Percentiles rank a stretch among this genome's conserved stretches.
Evolutionary conservation across 1,140 invertebrate species (phyloP).

Genomic region (Ceratitis capitata): DNA sequence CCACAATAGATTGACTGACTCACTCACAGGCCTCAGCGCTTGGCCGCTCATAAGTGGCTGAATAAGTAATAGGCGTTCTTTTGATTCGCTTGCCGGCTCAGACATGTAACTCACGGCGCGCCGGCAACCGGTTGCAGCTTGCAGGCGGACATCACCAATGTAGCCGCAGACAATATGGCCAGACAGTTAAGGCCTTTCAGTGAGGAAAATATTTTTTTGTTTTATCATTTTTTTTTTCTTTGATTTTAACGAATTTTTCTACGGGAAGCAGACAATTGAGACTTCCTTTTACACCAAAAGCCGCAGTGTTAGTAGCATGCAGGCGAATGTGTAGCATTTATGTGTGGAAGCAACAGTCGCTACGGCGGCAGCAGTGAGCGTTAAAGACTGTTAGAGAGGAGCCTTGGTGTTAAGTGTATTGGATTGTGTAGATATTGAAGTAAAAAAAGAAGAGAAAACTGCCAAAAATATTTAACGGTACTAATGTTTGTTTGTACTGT

Average conservation of each 20-base stretch:
- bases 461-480: no score
- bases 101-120: not conserved
- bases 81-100: not conserved
- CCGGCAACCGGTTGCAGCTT: not conserved
- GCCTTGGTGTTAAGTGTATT: no score
- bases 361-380: not conserved
- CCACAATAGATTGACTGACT: not conserved
- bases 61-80: not conserved
- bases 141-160: not conserved
- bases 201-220: not conserved
- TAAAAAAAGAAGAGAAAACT: no score
- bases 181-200: not conserved
- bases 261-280: constrained; percentile 41
- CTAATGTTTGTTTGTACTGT: no score
- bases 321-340: not conserved
- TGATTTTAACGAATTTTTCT: not conserved
- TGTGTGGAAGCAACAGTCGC: constrained; percentile 1
- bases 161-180: not conserved
- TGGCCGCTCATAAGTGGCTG: constrained; percentile 19
- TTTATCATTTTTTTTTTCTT: not conserved
- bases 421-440: no score
- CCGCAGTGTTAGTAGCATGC: not conserved
- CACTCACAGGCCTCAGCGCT: not conserved
- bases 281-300: constrained; percentile 38
- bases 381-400: not conserved